These are phyloP conservation scores for Leptinotarsa lineolata DNA, from an alignment of 1,140 invertebrate genomes.

Conservation along the genomic window DNA sequence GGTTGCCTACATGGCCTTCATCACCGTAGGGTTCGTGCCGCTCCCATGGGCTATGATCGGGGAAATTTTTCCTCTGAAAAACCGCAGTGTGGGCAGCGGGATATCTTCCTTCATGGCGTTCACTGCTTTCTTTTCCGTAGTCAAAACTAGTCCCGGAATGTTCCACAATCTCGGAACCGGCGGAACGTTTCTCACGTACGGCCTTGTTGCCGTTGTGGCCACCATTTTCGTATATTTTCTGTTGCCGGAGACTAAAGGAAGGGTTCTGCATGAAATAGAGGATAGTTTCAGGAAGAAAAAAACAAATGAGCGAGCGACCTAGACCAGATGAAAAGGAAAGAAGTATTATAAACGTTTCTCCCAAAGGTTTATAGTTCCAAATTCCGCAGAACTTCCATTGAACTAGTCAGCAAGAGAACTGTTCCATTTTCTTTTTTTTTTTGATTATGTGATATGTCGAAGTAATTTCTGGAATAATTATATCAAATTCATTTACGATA, in stretches of 20 bases:
- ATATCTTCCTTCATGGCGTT: conserved; percentile 69
- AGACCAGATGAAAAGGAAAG: too few species aligned
- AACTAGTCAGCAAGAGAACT: too few species aligned
- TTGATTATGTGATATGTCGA: too few species aligned
- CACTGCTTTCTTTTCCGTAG: conserved; percentile 69
- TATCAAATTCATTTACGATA: too few species aligned
- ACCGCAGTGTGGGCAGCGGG: conserved; percentile 64
- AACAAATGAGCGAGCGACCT: background rate
- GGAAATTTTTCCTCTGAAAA: conserved; percentile 65
- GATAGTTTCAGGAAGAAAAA: conserved; percentile 55
- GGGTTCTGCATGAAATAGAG: conserved; percentile 76
- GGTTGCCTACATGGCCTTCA: conserved; percentile 62
- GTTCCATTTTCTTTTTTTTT: too few species aligned
- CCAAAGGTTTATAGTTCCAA: too few species aligned
- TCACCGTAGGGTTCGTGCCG: conserved; percentile 64
- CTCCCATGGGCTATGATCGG: conserved; percentile 74
- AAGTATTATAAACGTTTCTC: too few species aligned
- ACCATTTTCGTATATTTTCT: conserved; percentile 67
- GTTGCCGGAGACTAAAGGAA: conserved; percentile 81
- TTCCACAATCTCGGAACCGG: conserved; percentile 62
- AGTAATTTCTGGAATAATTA: too few species aligned
- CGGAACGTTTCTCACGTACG: conserved; percentile 72
- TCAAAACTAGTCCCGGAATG: conserved; percentile 70
- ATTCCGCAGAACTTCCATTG: too few species aligned
- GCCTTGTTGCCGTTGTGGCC: conserved; percentile 66